These are phyloP conservation scores for Zaprionus camerounensis DNA, from an alignment of 1,140 invertebrate species.

Conservation along the genomic window DNA sequence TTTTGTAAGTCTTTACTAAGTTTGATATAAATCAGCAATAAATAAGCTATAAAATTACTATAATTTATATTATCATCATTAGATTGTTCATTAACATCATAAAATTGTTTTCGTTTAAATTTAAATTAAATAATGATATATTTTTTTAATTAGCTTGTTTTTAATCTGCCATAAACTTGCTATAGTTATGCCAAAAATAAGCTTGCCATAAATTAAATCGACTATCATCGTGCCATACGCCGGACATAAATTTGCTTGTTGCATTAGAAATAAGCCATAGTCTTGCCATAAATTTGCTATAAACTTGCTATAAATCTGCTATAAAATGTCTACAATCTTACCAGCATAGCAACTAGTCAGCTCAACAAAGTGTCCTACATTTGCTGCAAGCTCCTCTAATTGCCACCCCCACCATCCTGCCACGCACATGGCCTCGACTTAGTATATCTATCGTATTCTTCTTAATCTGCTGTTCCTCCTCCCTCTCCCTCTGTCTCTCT, in stretches of 20 bases:
- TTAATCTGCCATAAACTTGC: background rate
- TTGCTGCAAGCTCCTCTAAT: background rate
- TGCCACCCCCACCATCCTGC: background rate
- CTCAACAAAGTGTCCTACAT: slow-evolving; percentile 4
- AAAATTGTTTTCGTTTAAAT: background rate
- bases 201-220: background rate
- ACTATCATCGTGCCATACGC: no score
- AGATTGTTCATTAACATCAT: no score
- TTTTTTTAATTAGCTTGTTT: background rate
- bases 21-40: no score
- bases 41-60: no score
- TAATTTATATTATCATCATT: no score
- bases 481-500: background rate
- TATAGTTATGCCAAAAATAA: background rate
- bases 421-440: background rate
- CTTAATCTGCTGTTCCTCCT: background rate
- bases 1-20: no score
- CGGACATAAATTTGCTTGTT: no score
- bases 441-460: background rate
- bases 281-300: background rate
- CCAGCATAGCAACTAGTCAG: background rate
- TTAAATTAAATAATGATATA: background rate
- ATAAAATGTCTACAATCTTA: background rate
- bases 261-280: background rate
- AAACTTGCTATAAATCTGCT: background rate